phyloP scores from a whole-genome alignment of 2,113 vertebrate genomes.

The Entosphenus tridentatus region DNA sequence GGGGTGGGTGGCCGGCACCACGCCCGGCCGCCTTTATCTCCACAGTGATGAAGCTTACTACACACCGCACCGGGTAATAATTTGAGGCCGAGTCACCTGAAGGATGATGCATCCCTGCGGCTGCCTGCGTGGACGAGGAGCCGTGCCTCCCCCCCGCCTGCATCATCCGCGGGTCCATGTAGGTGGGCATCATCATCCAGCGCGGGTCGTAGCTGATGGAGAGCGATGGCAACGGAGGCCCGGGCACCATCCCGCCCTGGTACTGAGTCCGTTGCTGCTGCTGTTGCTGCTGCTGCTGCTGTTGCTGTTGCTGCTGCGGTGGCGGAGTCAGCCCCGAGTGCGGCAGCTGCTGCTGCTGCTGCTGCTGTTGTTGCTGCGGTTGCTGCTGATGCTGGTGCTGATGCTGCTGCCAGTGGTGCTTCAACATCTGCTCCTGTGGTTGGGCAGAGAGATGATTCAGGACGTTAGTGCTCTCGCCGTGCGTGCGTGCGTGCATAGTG shows the following conservation, averaged over 20 bases:
- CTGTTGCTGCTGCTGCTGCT: slow-evolving; percentile 13
- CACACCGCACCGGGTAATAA: too few species aligned
- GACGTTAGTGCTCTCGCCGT: neutral
- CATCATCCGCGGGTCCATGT: slow-evolving; percentile 67
- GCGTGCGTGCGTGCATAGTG: too few species aligned
- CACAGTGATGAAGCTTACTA: too few species aligned
- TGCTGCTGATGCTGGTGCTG: slow-evolving; percentile 48
- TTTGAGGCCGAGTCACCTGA: too few species aligned
- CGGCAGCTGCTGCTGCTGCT: slow-evolving; percentile 42
- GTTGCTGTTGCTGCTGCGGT: slow-evolving; percentile 25
- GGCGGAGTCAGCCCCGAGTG: slow-evolving; percentile 35
- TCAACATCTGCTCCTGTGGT: slow-evolving; percentile 54
- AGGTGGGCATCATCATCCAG: slow-evolving; percentile 94
- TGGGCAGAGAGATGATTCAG: neutral
- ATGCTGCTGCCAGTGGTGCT: slow-evolving; percentile 34
- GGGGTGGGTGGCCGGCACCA: too few species aligned
- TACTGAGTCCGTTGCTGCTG: slow-evolving; percentile 63
- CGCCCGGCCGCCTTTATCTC: too few species aligned
- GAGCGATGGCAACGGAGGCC: slow-evolving; percentile 51
- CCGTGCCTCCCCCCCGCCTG: slow-evolving; percentile 33
- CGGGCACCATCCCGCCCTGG: slow-evolving; percentile 37
- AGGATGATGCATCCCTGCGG: too few species aligned
- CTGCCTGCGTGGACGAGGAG: too few species aligned
- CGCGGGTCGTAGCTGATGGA: slow-evolving; percentile 68
- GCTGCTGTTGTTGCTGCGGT: slow-evolving; percentile 44